Conservation (phyloP, 2,113 vertebrate genomes). For the Trochalopteron elliotii region DNA sequence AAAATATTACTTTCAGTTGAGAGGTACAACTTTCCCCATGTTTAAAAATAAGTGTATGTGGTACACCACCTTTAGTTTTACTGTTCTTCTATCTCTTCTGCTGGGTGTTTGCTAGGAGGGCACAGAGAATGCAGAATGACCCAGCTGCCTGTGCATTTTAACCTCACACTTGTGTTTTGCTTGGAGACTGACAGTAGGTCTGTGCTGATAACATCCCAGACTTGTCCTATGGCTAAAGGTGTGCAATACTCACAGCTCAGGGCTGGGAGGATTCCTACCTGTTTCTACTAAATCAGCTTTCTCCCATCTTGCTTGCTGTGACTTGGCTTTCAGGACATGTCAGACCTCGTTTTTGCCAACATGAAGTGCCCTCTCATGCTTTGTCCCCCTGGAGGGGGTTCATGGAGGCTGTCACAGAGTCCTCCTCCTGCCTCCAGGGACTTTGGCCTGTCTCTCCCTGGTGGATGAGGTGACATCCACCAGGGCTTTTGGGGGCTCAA, state of each 20-base stretch:
- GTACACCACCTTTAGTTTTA: not conserved
- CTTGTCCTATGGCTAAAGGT: not conserved
- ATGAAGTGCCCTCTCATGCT: not conserved
- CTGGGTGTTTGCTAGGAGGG: not conserved
- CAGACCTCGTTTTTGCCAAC: not conserved
- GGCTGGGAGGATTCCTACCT: not conserved
- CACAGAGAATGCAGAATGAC: not conserved
- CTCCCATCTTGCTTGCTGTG: not conserved
- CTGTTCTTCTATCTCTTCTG: not conserved
- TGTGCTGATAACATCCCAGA: not conserved
- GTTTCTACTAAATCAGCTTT: not conserved
- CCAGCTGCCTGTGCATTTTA: fast-evolving
- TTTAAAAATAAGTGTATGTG: not conserved
- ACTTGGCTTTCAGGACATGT: not conserved
- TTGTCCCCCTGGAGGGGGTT: not conserved
- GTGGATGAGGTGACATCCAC: not conserved
- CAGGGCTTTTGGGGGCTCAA: not conserved
- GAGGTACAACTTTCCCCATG: not conserved
- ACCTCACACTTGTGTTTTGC: not conserved
- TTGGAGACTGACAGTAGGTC: not conserved
- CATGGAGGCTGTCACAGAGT: not conserved
- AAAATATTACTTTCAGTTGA: not conserved
- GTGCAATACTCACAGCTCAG: not conserved
- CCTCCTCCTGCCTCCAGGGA: not conserved
- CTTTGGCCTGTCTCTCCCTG: not conserved